Base-by-base conservation (phyloP, 2,888 invertebrate genomes). In the Drosophila mulleri region DNA sequence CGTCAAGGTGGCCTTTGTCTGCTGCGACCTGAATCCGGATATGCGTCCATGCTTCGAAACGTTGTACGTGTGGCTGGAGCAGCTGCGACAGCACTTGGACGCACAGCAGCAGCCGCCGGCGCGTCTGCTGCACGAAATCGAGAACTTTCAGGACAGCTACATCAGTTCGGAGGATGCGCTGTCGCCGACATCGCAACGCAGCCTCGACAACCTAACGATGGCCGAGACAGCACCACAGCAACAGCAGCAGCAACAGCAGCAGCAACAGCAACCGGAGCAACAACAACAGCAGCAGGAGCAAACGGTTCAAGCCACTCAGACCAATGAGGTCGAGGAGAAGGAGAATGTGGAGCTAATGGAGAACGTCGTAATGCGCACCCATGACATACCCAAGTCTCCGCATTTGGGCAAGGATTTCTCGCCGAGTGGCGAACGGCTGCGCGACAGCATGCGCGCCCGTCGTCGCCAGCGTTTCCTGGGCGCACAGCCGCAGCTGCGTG, bases 11-110 rank as follows among this genome's bases (percentile, higher is more conserved):
- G 98, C 98, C 44, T 98, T 98, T 92, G 94, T 97, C 32, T 98
- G 98, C 92, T 98, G 98, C 91, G 96, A 98, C 90, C 94, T 98
- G 52, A 97, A 97, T 93, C 98, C 98, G 0, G 98, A 98, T 91
- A 95, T 95, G 92, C 95, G 97, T 88, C 98, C 98, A 0, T 96
- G 97, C 0, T 98, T 98, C 93, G 98, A 98, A 91, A 95, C 97
- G 41, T 95, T 98, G 92, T 96, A 97, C 93, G 95, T 96, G n/a
- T 98, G 98, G 98, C 93, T 98, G 60, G 96, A 97, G 91, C 95
- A 96, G 37, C 93, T 98, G 54, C 95, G 96, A 29, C 95, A 96
- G 94, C 96, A 96, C 87, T 93, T 96, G 66, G 94, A 95, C 0
- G 94, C 94, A 16, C 94, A 95, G 2, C 94, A 95, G 0, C 90